phyloP scores from a whole-genome alignment of 2,888 invertebrate genomes.

The Rhagonycha fulva region DNA sequence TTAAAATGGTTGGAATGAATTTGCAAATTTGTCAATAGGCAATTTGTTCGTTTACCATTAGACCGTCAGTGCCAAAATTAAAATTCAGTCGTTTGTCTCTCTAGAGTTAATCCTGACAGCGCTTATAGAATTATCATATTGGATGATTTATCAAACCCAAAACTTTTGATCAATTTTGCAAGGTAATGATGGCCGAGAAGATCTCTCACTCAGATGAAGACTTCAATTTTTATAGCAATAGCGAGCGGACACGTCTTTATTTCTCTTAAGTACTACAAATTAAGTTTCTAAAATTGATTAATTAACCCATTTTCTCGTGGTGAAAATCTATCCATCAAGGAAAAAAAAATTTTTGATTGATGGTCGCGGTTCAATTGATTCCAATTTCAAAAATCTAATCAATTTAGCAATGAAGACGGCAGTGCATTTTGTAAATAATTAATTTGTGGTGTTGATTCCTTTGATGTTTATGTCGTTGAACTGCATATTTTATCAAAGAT shows the following conservation, averaged over 20 bases:
- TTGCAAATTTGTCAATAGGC: neutral
- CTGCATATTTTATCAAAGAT: neutral
- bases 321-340: neutral
- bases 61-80: neutral
- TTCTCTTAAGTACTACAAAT: neutral
- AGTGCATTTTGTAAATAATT: neutral
- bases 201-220: neutral
- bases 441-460: neutral
- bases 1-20: neutral
- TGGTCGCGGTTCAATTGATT: neutral
- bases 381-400: neutral
- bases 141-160: neutral
- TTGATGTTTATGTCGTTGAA: neutral
- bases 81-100: neutral
- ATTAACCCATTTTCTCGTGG: neutral
- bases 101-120: neutral
- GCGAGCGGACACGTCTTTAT: neutral
- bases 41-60: neutral
- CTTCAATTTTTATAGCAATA: neutral
- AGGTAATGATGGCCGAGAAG: neutral
- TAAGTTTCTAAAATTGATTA: neutral
- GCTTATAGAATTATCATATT: neutral
- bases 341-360: neutral
- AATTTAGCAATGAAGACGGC: neutral
- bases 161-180: neutral